Conservation (phyloP, 1,140 invertebrate species). For the Myzus persicae region DNA sequence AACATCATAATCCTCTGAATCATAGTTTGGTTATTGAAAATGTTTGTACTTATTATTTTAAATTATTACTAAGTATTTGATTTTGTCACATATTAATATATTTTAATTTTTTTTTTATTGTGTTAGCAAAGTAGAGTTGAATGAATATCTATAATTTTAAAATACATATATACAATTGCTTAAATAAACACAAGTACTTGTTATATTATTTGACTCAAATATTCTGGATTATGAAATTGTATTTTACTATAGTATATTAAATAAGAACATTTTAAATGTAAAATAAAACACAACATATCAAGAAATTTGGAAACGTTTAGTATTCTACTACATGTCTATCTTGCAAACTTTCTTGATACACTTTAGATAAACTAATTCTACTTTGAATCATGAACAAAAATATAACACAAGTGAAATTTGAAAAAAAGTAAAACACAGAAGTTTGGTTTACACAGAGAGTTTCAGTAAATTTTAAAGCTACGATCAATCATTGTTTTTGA, state of each 20-base stretch:
- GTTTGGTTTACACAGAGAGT: background rate
- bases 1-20: too few species aligned
- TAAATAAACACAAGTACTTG: background rate
- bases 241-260: background rate
- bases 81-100: too few species aligned
- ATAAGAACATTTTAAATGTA: background rate
- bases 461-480: background rate
- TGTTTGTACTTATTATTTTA: background rate
- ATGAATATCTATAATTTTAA: background rate
- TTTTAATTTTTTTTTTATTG: background rate
- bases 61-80: too few species aligned
- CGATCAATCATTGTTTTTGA: background rate
- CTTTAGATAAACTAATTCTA: background rate
- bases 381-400: background rate
- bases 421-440: background rate
- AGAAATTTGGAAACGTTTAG: background rate
- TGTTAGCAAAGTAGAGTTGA: background rate
- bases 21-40: too few species aligned
- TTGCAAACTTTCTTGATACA: background rate
- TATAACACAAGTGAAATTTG: background rate
- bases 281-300: background rate
- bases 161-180: background rate
- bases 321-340: background rate
- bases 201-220: too few species aligned
- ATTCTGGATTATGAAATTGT: background rate